Percentiles rank a stretch among this genome's conserved stretches.
Conservation (phyloP, 2,888 invertebrate genomes). For the Ornithoptera priamus region DNA sequence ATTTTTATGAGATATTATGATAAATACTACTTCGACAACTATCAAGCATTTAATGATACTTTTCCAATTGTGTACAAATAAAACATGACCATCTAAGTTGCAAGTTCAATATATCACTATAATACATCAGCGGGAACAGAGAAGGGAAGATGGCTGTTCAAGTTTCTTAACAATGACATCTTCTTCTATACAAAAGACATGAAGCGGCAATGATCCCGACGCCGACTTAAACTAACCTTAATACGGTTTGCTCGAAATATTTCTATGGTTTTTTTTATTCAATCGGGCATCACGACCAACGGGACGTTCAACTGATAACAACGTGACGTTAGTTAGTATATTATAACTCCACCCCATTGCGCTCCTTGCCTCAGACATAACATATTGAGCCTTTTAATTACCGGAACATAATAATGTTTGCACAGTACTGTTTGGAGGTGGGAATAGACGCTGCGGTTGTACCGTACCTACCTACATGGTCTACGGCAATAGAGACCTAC, state of each 20-base stretch:
- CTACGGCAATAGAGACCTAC: no score
- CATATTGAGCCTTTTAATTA: no score
- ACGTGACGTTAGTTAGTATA: no score
- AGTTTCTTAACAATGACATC: neutral
- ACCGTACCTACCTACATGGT: no score
- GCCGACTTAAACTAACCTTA: neutral
- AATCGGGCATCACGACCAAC: no score
- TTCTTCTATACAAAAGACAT: neutral
- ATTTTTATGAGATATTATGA: neutral
- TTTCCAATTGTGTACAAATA: neutral
- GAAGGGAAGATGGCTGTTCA: neutral
- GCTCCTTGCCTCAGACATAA: no score
- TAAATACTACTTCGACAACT: neutral
- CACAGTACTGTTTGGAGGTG: no score
- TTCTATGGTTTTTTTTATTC: neutral
- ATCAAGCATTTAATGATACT: neutral
- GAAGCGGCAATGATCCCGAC: neutral
- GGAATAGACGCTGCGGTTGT: no score
- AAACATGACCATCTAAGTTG: neutral
- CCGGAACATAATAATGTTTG: no score
- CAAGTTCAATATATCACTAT: neutral
- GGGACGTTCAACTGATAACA: no score
- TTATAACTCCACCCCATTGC: no score
- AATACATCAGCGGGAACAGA: neutral
- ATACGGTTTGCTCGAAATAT: slow-evolving; percentile 4